Base-by-base conservation (phyloP, 2,113 vertebrate species). In the Austrofundulus limnaeus region DNA sequence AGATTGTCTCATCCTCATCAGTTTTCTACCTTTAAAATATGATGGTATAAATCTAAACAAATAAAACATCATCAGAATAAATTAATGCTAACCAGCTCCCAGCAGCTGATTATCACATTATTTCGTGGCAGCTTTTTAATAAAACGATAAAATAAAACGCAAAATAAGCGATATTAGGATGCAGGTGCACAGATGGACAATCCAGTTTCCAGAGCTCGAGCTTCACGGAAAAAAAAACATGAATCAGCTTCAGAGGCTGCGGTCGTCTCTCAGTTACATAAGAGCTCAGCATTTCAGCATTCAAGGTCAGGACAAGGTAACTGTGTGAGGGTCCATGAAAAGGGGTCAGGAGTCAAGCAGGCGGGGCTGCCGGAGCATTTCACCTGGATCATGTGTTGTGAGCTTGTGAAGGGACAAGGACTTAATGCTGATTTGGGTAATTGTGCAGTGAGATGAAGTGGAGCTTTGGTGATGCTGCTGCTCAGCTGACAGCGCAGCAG, bases 251-350 rank as follows among this genome's bases (percentile, higher is more conserved):
- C 63, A 49, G 70, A 80, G 74, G 71, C 83, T 78, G 81, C 74
- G 68, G 60, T 23, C 13, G 28, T 76, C 60, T 69, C 63, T 80
- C 61, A 23, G 72, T 87, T 86, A 71, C 46, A 34, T 61, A 82
- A 89, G 53, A 62, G 53, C 71, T 49, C 59, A 20, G 71, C 53
- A 19, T 41, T 83, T 49, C 59, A 20, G 71, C 53, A 19, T 41
- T 83, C 82, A 87, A 86, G 80, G 85, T 78, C 70, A 85, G 39
- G 23, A 39, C 63, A 80, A 87, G 80, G 82, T 77, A 43, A 78
- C 61, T 60, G 43, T 62, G 63, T 16, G 28, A 47, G 61, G 4
- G 48, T 66, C 37, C 3, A 19, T 28, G 63, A 51, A 12, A 5
- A 34, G 55, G 21, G 43, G 28, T 20, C 15, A n/a, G 53, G 34